Percentiles rank a stretch among this genome's conserved stretches.
These are phyloP conservation scores for Nymphicus hollandicus DNA, from an alignment of 2,113 vertebrate genomes.

Conservation along the genomic window DNA sequence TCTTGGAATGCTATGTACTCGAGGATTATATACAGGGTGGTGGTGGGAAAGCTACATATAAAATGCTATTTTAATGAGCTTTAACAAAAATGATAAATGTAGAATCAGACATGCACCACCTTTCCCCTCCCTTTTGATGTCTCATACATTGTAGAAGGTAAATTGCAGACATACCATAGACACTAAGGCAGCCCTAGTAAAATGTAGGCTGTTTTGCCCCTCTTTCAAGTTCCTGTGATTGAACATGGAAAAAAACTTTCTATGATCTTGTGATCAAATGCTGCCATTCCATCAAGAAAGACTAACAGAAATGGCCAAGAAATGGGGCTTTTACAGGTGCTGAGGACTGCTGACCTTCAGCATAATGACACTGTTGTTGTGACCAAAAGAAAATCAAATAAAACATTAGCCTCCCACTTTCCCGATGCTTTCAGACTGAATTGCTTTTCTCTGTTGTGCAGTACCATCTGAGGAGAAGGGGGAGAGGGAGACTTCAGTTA, in stretches of 20 bases:
- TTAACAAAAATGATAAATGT: slow-evolving; percentile 2
- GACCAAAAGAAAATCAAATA: background rate
- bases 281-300: slow-evolving; percentile 27
- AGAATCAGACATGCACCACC: background rate
- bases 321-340: background rate
- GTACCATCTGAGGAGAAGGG: background rate
- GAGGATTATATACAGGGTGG: background rate
- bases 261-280: slow-evolving; percentile 48
- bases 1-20: background rate
- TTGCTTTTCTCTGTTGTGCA: background rate
- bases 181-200: background rate
- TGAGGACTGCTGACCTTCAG: background rate
- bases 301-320: background rate
- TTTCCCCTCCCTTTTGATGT: slow-evolving; percentile 27
- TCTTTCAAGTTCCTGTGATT: slow-evolving; percentile 36
- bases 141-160: background rate
- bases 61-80: slow-evolving; percentile 29
- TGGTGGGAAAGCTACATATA: background rate
- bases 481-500: background rate
- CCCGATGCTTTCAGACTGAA: background rate
- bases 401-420: background rate
- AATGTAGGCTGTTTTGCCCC: background rate
- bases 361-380: background rate
- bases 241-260: slow-evolving; percentile 28
- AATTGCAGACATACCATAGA: slow-evolving; percentile 20